Evolutionary conservation across 2,113 vertebrate genomes (phyloP), one percentile per base, ranked within the genome.

Genomic region (Macaca nemestrina): DNA sequence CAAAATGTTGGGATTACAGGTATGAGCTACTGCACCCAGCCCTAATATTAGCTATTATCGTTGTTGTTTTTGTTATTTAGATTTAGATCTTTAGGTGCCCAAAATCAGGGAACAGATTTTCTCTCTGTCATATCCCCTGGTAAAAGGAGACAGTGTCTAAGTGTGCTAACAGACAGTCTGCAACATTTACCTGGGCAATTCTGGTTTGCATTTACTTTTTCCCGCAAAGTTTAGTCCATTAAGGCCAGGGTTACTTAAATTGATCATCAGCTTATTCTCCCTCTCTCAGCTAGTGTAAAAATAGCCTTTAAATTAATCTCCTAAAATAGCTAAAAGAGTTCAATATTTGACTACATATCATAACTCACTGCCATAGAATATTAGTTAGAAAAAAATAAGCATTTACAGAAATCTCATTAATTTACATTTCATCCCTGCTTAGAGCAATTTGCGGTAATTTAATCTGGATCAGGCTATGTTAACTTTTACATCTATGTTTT

Each of bases 351-450:
- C 48, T 52, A 5, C 61, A 48, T 89, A 59, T 86, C 84, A 50
- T 92, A 93, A 88, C 93, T 92, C 68, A 73, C 35, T 48, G 52
- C 70, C 84, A 64, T 35, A 93, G 79, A 80, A n/a, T 97, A 92
- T 94, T 86, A 84, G 93, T 87, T 79, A 78, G 80, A 40, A 80
- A 92, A 84, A 82, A 88, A 38, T 20, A 88, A 87, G 38, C 86
- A 20, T 95, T 96, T 90, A 83, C 43, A 73, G 92, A 95, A 95
- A 94, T 95, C 93, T 70, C 87, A 93, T 81, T 97, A 93, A 93
- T 95, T 95, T 91, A 59, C 50, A 81, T 95, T 92, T 96, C 64
- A 70, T 92, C 55, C 25, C 50, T 78, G 78, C 70, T 95, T 43
- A 88, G 40, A 89, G 59, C 94, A 85, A 59, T 95, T 90, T 94